A percentile compares a stretch with the other conserved stretches of the same genome.
Conservation (phyloP, 2,113 vertebrate genomes). For the Choloepus hoffmanni region DNA sequence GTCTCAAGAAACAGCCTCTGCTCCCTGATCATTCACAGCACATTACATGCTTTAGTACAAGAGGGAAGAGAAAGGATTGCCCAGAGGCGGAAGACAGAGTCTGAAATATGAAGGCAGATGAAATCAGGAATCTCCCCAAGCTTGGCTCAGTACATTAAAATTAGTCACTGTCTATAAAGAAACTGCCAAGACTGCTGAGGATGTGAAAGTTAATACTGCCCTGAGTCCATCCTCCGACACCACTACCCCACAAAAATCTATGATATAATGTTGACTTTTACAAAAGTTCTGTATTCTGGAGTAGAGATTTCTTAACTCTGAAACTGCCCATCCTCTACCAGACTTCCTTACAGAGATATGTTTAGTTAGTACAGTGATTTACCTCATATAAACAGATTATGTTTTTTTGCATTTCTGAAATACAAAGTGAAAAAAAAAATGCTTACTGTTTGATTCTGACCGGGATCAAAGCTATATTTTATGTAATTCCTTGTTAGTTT, state of each 20-base stretch:
- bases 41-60: background rate
- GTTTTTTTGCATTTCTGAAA: background rate
- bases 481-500: background rate
- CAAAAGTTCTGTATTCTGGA: background rate
- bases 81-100: background rate
- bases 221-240: background rate
- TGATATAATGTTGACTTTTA: background rate
- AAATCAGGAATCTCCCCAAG: constrained; percentile 26
- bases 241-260: background rate
- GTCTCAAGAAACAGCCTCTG: background rate
- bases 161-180: constrained; percentile 58
- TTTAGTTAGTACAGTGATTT: background rate
- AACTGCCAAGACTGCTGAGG: constrained; percentile 53
- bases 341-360: background rate
- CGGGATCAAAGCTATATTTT: background rate
- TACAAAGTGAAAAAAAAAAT: background rate
- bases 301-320: background rate
- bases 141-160: constrained; percentile 45
- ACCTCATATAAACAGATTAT: background rate
- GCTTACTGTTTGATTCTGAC: background rate
- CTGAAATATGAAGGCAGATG: background rate
- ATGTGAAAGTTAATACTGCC: background rate
- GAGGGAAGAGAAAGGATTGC: background rate
- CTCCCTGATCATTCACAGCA: background rate
- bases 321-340: background rate